Conservation (phyloP, 2,797 vertebrate species). For the Rhabdomys pumilio region DNA sequence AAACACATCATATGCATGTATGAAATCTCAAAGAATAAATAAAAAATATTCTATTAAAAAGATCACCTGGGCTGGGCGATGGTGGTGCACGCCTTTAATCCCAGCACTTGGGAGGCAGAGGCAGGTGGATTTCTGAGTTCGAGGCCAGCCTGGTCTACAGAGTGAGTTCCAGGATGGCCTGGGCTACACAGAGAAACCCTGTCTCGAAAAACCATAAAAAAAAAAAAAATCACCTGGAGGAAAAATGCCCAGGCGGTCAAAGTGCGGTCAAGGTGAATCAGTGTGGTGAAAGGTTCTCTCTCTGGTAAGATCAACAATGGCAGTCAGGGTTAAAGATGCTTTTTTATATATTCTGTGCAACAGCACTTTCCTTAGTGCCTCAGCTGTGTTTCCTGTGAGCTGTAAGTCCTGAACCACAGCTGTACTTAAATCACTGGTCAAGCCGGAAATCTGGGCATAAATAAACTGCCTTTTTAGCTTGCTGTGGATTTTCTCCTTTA, state of each 20-base stretch:
- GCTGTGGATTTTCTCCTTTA: neutral
- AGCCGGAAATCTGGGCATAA: neutral
- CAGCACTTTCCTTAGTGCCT: neutral
- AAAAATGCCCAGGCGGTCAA: neutral
- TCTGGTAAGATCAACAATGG: neutral
- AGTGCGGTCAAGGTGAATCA: too few species aligned
- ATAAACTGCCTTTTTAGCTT: neutral
- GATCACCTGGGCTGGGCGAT: too few species aligned
- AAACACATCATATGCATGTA: neutral
- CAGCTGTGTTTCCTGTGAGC: neutral
- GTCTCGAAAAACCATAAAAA: too few species aligned
- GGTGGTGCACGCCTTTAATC: too few species aligned
- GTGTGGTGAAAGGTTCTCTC: neutral
- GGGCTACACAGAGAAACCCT: too few species aligned
- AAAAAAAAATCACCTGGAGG: too few species aligned
- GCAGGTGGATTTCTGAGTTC: too few species aligned
- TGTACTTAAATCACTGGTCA: neutral
- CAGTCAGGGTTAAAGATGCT: neutral
- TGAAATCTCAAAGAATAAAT: slow-evolving; percentile 1
- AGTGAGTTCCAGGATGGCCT: too few species aligned
- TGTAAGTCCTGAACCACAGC: neutral
- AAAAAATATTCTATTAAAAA: neutral
- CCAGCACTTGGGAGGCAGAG: too few species aligned
- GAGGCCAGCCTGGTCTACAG: too few species aligned
- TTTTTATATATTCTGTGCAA: neutral